Base-by-base conservation (phyloP, 53 echinoderm and acorn worm species). In the Astropecten irregularis region DNA sequence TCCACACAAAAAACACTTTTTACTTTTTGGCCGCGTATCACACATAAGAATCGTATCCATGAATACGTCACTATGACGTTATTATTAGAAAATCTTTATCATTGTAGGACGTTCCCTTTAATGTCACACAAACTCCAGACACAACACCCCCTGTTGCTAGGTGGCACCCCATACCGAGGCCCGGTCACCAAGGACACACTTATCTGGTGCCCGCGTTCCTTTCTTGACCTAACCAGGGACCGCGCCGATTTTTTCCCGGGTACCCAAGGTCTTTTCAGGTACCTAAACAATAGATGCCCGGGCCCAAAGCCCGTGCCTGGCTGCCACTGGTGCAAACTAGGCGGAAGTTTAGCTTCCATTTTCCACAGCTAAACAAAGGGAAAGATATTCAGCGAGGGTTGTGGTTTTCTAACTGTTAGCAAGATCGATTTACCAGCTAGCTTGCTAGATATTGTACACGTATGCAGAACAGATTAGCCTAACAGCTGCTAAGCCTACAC, bases 271-370 rank as follows among this genome's bases (percentile, higher is more conserved):
- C n/a, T n/a, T n/a, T n/a, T n/a, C n/a, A n/a, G n/a, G n/a, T n/a
- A n/a, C n/a, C 47, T 46, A 79, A 59, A 79, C 79, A 79, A 79
- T 61, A 62, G 61, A 42, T 20, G 20, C 68, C 27, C 63, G 2
- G 15, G 29, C 33, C 9, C 7, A 32, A 31, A 19, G 15, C 39
- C 25, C 21, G 3, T 71, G 71, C 49, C 47, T 57, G 76, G 56
- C 76, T 27, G 54, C 0, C 27, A 68, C 25, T 23, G 4, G 19
- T 62, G 38, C 57, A 38, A 3, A 21, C 21, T 46, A 23, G 57
- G 76, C 79, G 79, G 79, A 79, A 79, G 79, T 79, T 1, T 9
- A 34, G 79, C 61, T 61, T 79, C 79, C 79, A 79, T 27, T 42
- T 68, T 76, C 29, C 10, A 29, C 47, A 2, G 25, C 3, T 27